Evolutionary conservation across 2,797 vertebrate species (phyloP).

Genomic region (Champsocephalus gunnari): DNA sequence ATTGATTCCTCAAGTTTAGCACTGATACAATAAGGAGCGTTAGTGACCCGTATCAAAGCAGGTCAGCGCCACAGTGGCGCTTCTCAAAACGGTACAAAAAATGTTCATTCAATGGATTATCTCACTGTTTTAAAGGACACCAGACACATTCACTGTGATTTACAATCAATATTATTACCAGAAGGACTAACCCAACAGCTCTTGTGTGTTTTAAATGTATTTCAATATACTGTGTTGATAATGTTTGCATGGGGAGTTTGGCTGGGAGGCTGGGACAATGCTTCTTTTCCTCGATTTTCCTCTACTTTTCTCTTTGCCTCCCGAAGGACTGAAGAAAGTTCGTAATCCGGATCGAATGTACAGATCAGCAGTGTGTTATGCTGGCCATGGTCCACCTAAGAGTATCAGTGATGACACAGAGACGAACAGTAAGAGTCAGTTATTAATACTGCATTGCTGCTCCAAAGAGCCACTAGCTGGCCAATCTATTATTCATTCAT

Average conservation of each 20-base stretch:
- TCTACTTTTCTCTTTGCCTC: constrained; percentile 87
- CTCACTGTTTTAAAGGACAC: constrained; percentile 32
- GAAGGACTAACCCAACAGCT: constrained; percentile 34
- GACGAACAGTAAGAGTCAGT: constrained; percentile 90
- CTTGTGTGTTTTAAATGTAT: constrained; percentile 69
- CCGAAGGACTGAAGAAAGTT: constrained; percentile 93
- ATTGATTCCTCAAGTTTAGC: constrained; percentile 80
- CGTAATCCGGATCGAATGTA: constrained; percentile 93
- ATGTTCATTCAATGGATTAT: constrained; percentile 29
- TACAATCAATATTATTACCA: constrained; percentile 37
- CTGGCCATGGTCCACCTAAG: constrained; percentile 90
- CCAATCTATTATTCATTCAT: constrained; percentile 90
- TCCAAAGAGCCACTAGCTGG: constrained; percentile 84
- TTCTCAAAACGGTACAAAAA: constrained; percentile 22
- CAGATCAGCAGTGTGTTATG: constrained; percentile 91
- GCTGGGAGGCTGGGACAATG: constrained; percentile 75
- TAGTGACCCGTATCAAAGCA: constrained; percentile 69
- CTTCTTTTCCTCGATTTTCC: constrained; percentile 84
- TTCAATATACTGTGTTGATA: constrained; percentile 62
- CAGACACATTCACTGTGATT: constrained; percentile 33
- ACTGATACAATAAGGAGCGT: constrained; percentile 69
- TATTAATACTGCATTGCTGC: constrained; percentile 89
- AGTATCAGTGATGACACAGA: constrained; percentile 91
- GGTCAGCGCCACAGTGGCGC: constrained; percentile 50
- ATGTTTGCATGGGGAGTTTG: constrained; percentile 76